A percentile compares a stretch with the other conserved stretches of the same genome.
Evolutionary conservation across 2,113 vertebrate genomes (phyloP).

Genomic region (Dissostichus mawsoni): DNA sequence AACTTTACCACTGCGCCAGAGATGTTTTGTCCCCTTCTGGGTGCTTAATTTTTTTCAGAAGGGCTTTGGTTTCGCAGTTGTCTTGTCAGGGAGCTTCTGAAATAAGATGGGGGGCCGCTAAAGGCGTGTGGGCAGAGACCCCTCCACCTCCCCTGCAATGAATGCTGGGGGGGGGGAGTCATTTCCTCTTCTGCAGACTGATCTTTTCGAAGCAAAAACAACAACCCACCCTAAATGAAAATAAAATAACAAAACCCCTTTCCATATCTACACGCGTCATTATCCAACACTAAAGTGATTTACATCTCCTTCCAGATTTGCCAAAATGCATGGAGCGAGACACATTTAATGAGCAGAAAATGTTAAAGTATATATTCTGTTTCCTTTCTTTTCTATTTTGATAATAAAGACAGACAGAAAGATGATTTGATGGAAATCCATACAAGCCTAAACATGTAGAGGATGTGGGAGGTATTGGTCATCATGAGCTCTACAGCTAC

Average conservation of each 20-base stretch:
- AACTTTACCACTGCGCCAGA: constrained; percentile 48
- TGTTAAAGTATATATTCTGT: constrained; percentile 51
- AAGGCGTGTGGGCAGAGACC: constrained; percentile 82
- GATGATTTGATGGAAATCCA: constrained; percentile 68
- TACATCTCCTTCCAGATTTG: constrained; percentile 83
- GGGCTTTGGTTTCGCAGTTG: constrained; percentile 70
- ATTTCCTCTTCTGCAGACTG: constrained; percentile 71
- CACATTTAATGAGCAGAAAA: constrained; percentile 39
- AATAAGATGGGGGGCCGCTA: constrained; percentile 70
- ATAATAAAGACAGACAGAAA: constrained; percentile 38
- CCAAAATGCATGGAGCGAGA: constrained; percentile 76
- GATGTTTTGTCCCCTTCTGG: constrained; percentile 42
- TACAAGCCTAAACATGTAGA: constrained; percentile 73
- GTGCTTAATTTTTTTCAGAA: constrained; percentile 42
- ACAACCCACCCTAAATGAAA: constrained; percentile 45
- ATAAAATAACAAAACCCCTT: constrained; percentile 58
- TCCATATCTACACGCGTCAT: constrained; percentile 57
- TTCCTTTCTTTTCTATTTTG: constrained; percentile 42
- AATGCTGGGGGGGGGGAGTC: constrained; percentile 30
- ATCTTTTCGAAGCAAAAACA: constrained; percentile 65
- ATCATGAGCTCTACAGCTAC: constrained; percentile 75
- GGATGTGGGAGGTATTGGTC: constrained; percentile 63
- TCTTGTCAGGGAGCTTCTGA: constrained; percentile 66
- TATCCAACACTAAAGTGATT: constrained; percentile 78
- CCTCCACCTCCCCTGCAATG: constrained; percentile 60